Conservation (phyloP, 2,797 vertebrate species). For the Melanogrammus aeglefinus region DNA sequence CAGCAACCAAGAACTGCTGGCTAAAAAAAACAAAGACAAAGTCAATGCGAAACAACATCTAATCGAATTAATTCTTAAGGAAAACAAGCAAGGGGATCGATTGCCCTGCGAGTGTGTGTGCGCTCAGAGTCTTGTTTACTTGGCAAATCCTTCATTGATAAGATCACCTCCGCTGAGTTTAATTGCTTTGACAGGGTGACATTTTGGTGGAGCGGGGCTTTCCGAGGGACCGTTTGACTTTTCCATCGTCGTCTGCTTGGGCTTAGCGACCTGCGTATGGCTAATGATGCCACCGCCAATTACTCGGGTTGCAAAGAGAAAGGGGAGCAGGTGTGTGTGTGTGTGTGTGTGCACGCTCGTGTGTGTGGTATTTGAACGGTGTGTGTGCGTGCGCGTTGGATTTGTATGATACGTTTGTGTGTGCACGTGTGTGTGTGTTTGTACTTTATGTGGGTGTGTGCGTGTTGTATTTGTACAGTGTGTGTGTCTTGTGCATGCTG, state of each 20-base stretch:
- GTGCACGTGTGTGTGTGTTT: background rate
- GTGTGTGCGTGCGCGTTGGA: background rate
- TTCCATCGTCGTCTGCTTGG: conserved; percentile 16
- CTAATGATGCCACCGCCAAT: conserved; percentile 34
- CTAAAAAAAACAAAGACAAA: background rate
- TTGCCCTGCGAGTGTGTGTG: background rate
- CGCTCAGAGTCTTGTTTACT: conserved; percentile 3
- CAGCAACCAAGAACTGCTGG: background rate
- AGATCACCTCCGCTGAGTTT: background rate
- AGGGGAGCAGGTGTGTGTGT: conserved; percentile 3
- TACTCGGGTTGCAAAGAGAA: conserved; percentile 24
- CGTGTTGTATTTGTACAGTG: background rate
- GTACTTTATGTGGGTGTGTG: no score
- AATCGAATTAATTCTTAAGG: background rate
- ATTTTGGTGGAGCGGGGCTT: conserved; percentile 19
- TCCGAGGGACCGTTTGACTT: conserved; percentile 18
- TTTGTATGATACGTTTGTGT: background rate
- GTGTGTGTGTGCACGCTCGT: background rate
- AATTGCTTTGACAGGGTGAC: conserved; percentile 34
- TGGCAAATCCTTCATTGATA: background rate
- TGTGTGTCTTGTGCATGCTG: background rate
- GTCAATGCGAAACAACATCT: background rate
- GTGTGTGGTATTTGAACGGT: background rate
- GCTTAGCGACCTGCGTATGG: conserved; percentile 27
- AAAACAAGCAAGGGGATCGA: background rate